These are phyloP conservation scores for Conus ventricosus DNA, from an alignment of 1,140 invertebrate genomes.

Conservation along the genomic window DNA sequence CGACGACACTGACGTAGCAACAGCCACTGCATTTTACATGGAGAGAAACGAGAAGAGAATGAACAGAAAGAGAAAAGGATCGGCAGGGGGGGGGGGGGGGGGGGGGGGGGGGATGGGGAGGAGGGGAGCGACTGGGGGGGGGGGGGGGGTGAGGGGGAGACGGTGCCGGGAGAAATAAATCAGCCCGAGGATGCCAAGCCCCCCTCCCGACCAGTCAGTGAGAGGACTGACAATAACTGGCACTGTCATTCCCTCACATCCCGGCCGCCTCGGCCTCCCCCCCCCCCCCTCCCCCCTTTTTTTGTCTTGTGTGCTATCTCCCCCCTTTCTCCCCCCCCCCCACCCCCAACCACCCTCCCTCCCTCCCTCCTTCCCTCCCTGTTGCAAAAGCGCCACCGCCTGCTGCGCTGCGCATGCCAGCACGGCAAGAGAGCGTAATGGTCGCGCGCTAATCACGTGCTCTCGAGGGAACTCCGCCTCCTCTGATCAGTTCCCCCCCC, in stretches of 20 bases:
- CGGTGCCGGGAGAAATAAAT: no score
- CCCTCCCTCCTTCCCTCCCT: not conserved
- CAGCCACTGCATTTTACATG: no score
- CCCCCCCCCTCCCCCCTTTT: not conserved
- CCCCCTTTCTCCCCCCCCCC: not conserved
- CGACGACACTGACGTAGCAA: no score
- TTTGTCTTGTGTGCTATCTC: not conserved
- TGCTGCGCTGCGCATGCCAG: not conserved
- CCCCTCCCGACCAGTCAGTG: not conserved
- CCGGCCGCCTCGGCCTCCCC: not conserved
- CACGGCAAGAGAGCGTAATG: not conserved
- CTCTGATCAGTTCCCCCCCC: not conserved
- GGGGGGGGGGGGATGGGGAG: no score
- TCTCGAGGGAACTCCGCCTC: not conserved
- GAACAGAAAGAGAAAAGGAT: not conserved
- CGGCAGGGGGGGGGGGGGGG: no score
- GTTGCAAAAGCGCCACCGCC: not conserved
- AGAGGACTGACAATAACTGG: not conserved
- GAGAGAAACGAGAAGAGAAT: not conserved
- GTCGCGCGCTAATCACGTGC: conserved; percentile 5
- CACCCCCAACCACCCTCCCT: not conserved
- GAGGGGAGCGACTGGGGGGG: no score
- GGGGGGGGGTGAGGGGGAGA: no score
- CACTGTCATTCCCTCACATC: not conserved
- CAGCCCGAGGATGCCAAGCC: no score